Percentiles rank a stretch among this genome's conserved stretches.
Conservation (phyloP, 2,888 invertebrate species). For the Beris chalybata region DNA sequence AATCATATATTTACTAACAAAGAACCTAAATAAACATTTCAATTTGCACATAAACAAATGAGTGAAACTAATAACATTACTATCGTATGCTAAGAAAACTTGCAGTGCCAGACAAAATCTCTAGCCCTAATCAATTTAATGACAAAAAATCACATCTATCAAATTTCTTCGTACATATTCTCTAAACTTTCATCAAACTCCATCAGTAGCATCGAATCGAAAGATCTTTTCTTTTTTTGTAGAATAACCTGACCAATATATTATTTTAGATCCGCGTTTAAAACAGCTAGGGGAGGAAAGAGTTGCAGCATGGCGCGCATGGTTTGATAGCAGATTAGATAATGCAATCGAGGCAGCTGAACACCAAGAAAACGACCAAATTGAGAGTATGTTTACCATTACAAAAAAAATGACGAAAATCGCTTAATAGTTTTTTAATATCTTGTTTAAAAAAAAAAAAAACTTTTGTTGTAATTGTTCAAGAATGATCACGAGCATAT, state of each 20-base stretch:
- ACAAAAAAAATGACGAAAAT: slow-evolving; percentile 4
- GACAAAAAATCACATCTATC: no score
- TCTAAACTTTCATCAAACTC: slow-evolving; percentile 1
- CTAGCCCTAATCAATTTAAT: no score
- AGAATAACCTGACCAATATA: slow-evolving; percentile 5
- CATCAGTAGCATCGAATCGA: slow-evolving; percentile 1
- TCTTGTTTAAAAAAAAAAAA: not conserved
- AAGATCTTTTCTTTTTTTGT: no score
- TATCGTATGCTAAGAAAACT: no score
- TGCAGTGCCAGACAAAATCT: no score
- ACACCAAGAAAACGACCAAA: slow-evolving; percentile 54
- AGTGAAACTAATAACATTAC: no score
- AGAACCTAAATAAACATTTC: no score
- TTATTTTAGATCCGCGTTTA: slow-evolving; percentile 74
- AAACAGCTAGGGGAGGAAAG: slow-evolving; percentile 73
- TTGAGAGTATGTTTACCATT: slow-evolving; percentile 52
- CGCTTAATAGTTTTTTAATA: slow-evolving; percentile 9
- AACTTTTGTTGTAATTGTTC: slow-evolving; percentile 16
- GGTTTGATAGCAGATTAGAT: slow-evolving; percentile 82
- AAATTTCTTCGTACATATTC: not conserved
- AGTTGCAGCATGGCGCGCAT: slow-evolving; percentile 70
- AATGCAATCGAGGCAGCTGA: slow-evolving; percentile 84
- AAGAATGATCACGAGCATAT: slow-evolving; percentile 40
- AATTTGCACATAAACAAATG: no score
- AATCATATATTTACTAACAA: no score